Evolutionary conservation across 2,797 vertebrate genomes (phyloP).

Genomic region (Thripadectes ignobilis): DNA sequence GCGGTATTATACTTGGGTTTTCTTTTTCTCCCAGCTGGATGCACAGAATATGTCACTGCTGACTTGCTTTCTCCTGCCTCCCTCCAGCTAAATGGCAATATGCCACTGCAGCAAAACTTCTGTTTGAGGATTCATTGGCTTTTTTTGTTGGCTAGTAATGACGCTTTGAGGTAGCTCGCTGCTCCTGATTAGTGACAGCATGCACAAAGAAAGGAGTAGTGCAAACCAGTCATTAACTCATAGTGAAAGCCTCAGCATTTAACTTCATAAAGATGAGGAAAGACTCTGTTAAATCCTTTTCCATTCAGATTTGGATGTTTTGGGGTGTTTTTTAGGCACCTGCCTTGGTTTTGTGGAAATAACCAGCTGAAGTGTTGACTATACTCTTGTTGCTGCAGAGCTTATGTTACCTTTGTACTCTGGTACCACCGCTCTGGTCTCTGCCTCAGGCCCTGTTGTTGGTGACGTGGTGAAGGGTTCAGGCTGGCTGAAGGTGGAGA

Average conservation of each 20-base stretch:
- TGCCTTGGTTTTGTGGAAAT: not conserved
- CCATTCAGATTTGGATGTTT: not conserved
- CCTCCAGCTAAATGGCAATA: conserved; percentile 70
- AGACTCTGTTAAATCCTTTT: conserved; percentile 33
- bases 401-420: not conserved
- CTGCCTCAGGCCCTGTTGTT: fast-evolving
- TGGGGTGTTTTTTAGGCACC: not conserved
- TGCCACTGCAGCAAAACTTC: conserved; percentile 71
- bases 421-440: fast-evolving
- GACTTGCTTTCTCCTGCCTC: conserved; percentile 64
- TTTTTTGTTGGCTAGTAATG: conserved; percentile 62
- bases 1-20: conserved; percentile 60
- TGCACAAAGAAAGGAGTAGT: not conserved
- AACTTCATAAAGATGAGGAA: conserved; percentile 33
- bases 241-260: conserved; percentile 47
- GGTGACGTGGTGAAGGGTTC: not conserved
- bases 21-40: conserved; percentile 70
- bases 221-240: conserved; percentile 51
- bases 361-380: not conserved
- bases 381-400: not conserved
- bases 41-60: conserved; percentile 62
- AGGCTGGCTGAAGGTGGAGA: not conserved
- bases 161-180: conserved; percentile 55
- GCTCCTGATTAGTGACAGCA: conserved; percentile 61
- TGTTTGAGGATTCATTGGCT: conserved; percentile 58